Evolutionary conservation across 2,888 invertebrate species (phyloP).

Genomic region (Epistrophe eligans): DNA sequence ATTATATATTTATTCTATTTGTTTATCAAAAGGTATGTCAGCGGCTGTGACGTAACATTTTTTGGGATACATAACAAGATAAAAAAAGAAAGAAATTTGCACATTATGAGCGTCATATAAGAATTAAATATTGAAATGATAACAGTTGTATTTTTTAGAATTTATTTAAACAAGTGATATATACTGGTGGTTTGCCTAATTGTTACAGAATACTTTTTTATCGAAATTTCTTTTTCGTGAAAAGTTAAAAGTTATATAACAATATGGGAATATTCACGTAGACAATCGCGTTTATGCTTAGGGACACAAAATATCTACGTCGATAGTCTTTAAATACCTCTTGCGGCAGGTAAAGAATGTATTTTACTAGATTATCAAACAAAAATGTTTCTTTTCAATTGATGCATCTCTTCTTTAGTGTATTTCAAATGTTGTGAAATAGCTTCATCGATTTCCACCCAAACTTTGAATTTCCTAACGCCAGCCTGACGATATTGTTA

Average conservation of each 20-base stretch:
- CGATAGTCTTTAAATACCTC: background rate
- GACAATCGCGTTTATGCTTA: background rate
- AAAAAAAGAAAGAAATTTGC: background rate
- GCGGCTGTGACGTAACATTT: background rate
- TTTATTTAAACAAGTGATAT: background rate
- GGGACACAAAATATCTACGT: too few species aligned
- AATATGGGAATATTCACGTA: background rate
- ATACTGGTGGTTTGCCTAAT: background rate
- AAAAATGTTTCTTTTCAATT: background rate
- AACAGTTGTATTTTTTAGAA: background rate
- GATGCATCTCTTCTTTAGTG: background rate
- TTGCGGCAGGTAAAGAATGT: background rate
- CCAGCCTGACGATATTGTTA: background rate
- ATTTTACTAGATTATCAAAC: background rate
- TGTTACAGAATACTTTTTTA: background rate
- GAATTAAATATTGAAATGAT: background rate
- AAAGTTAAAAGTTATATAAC: slow-evolving; percentile 24
- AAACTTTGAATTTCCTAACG: background rate
- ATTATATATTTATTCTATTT: background rate
- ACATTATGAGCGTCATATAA: background rate
- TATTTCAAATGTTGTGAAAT: slow-evolving; percentile 39
- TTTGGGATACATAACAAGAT: background rate
- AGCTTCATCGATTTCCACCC: slow-evolving; percentile 3
- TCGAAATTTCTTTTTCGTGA: background rate
- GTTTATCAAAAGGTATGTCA: background rate